A percentile compares a stretch with the other conserved stretches of the same genome.
Conservation (phyloP, 92 coral and sea anemone genomes). For the Palythoa heliodiscus region DNA sequence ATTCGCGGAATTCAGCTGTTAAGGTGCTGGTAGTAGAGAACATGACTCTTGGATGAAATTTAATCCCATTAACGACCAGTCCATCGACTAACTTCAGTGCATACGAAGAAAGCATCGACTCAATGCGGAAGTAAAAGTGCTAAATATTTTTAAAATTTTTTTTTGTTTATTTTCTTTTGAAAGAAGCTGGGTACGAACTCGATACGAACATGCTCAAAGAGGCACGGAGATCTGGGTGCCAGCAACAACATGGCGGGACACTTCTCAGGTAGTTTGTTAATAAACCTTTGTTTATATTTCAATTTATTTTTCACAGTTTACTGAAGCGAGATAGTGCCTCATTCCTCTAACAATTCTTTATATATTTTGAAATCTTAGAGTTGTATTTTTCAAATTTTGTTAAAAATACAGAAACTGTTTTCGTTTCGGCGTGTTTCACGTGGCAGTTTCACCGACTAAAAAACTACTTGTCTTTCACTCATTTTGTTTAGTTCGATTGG, state of each 20-base stretch:
- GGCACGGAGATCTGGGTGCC: conserved; percentile 26
- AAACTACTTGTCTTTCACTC: not conserved
- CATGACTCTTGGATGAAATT: not conserved
- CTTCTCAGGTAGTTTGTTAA: conserved; percentile 78
- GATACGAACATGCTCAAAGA: not conserved
- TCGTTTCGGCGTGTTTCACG: not conserved
- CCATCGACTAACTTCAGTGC: not conserved
- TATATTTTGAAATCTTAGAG: not conserved
- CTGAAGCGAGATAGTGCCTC: no score
- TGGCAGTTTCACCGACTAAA: not conserved
- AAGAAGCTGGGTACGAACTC: conserved; percentile 30
- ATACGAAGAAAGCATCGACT: not conserved
- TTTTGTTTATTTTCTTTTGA: no score
- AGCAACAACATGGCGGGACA: conserved; percentile 94
- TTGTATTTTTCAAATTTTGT: no score
- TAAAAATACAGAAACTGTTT: no score
- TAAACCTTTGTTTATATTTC: not conserved
- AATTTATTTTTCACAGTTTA: not conserved
- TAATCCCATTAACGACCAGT: not conserved
- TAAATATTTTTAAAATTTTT: no score
- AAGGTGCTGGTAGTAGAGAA: conserved; percentile 50
- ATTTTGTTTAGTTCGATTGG: not conserved
- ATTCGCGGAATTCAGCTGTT: conserved; percentile 70
- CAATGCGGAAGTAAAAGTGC: no score
- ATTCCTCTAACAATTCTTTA: not conserved